A percentile compares a stretch with the other conserved stretches of the same genome.
phyloP scores from a whole-genome alignment of 2,113 vertebrate genomes.

The Colistium nudipinnis region DNA sequence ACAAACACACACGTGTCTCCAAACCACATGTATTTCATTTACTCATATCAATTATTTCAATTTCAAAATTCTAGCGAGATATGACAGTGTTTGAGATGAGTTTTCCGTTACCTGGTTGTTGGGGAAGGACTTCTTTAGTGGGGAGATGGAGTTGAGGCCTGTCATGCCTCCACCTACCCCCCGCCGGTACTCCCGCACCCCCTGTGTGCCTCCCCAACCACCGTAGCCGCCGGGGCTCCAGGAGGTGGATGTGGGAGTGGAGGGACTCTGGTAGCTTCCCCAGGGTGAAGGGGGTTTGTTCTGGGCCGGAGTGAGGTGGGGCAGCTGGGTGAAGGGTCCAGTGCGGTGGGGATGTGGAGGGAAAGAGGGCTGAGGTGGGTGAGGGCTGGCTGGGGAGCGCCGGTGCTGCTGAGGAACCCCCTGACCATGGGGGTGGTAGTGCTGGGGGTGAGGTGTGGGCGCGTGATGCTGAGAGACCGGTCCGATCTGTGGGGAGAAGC shows the following conservation, averaged over 20 bases:
- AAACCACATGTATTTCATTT: background rate
- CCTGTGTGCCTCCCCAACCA: constrained; percentile 96
- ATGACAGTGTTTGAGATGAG: background rate
- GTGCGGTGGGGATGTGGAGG: constrained; percentile 95
- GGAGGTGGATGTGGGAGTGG: constrained; percentile 94
- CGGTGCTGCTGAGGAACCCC: constrained; percentile 85
- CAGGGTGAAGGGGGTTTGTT: constrained; percentile 97
- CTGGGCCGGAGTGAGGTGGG: constrained; percentile 94
- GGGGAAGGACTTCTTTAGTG: constrained; percentile 97
- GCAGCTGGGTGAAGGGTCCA: constrained; percentile 95
- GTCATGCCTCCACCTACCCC: constrained; percentile 94
- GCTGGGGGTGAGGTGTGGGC: constrained; percentile 93
- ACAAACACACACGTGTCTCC: constrained; percentile 1
- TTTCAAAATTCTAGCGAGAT: background rate
- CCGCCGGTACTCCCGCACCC: constrained; percentile 91
- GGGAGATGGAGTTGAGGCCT: constrained; percentile 95
- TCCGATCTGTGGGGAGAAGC: constrained; percentile 97
- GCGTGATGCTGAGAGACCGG: constrained; percentile 96
- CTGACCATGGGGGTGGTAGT: constrained; percentile 96
- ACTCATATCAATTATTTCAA: no score
- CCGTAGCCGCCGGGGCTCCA: constrained; percentile 95
- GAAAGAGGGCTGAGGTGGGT: constrained; percentile 93
- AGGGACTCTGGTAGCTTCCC: constrained; percentile 98
- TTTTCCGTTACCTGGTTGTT: constrained; percentile 87
- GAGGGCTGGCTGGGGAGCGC: constrained; percentile 90